These are phyloP conservation scores for Sesia apiformis DNA, from an alignment of 2,888 invertebrate species.

Conservation along the genomic window DNA sequence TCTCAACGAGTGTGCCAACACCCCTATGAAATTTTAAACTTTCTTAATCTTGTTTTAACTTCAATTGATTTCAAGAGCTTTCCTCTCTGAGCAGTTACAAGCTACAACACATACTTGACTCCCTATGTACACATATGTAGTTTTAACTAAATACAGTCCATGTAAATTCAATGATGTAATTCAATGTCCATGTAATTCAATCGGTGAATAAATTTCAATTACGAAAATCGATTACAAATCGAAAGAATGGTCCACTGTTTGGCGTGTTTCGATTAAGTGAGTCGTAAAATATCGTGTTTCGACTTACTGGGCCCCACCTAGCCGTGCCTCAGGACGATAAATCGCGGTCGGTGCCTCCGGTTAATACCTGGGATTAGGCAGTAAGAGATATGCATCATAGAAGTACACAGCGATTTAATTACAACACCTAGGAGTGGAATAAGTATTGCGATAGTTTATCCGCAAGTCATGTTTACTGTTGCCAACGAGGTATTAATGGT, in stretches of 20 bases:
- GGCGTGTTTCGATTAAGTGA: slow-evolving; percentile 14
- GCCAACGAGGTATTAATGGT: neutral
- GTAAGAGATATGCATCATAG: slow-evolving; percentile 44
- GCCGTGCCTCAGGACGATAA: slow-evolving; percentile 39
- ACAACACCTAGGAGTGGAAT: slow-evolving; percentile 9
- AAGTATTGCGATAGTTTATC: neutral
- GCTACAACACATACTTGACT: neutral
- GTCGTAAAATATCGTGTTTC: slow-evolving; percentile 31
- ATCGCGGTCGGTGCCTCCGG: slow-evolving; percentile 44
- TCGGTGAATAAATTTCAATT: neutral
- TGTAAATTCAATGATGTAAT: neutral
- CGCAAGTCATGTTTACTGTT: neutral
- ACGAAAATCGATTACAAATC: neutral
- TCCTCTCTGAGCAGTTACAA: neutral
- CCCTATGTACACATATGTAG: neutral
- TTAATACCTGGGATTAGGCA: slow-evolving; percentile 50
- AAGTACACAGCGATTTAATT: slow-evolving; percentile 19
- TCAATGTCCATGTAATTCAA: too few species aligned
- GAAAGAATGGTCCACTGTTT: slow-evolving; percentile 1
- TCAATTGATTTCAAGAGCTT: slow-evolving; percentile 21
- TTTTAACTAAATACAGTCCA: neutral
- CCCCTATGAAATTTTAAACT: slow-evolving; percentile 44
- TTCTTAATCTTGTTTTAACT: slow-evolving; percentile 24
- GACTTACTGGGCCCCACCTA: slow-evolving; percentile 33
- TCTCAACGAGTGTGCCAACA: slow-evolving; percentile 38